Conservation (phyloP, 2,888 invertebrate species). For the Glyphotaelius pellucidus region DNA sequence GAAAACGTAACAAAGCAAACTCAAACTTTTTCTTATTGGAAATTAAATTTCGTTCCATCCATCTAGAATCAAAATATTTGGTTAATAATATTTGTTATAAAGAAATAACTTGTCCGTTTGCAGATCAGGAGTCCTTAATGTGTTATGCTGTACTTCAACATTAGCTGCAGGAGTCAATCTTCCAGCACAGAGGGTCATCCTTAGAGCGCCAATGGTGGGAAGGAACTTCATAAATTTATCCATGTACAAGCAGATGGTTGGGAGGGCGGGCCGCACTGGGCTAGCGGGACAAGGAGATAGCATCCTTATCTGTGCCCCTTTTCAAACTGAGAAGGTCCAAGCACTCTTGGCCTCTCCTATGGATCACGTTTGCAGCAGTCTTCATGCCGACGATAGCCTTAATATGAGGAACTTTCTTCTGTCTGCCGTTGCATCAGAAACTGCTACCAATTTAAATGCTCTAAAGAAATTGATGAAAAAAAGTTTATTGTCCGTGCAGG, state of each 20-base stretch:
- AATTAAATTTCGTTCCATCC: not conserved
- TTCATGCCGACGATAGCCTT: constrained; percentile 76
- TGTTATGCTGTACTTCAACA: constrained; percentile 96
- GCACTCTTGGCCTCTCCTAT: constrained; percentile 80
- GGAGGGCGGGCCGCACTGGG: constrained; percentile 95
- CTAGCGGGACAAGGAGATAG: constrained; percentile 90
- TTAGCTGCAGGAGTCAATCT: constrained; percentile 98
- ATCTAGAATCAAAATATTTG: not conserved
- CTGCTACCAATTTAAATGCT: constrained; percentile 74
- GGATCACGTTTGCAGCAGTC: constrained; percentile 82
- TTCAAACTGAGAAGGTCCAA: constrained; percentile 79
- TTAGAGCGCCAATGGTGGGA: constrained; percentile 91
- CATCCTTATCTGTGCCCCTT: constrained; percentile 85
- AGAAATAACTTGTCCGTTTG: not conserved
- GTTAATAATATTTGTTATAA: not conserved
- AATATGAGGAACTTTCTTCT: constrained; percentile 81
- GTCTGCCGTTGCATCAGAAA: constrained; percentile 79
- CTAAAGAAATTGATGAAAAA: constrained; percentile 77
- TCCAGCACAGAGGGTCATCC: constrained; percentile 92
- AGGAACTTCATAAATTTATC: constrained; percentile 84
- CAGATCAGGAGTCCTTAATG: constrained; percentile 87
- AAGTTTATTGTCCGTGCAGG: constrained; percentile 84
- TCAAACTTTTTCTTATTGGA: not conserved
- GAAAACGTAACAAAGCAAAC: not conserved
- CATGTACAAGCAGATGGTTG: constrained; percentile 96